phyloP scores from a whole-genome alignment of 2,797 vertebrate species.

The Darevskia nairensis region DNA sequence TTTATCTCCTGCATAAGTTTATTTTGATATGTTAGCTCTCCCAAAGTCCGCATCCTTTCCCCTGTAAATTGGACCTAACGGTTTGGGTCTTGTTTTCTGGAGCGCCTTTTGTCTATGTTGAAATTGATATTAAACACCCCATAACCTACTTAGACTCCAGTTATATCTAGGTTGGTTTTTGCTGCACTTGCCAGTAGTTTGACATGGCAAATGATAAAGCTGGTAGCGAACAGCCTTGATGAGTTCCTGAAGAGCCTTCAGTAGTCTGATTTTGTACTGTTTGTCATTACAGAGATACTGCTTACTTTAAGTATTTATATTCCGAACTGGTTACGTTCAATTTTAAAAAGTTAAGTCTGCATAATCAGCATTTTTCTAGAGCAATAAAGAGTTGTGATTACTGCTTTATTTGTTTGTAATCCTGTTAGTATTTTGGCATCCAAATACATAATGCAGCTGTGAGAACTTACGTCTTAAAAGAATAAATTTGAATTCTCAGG shows the following conservation, averaged over 20 bases:
- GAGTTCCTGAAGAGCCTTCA: background rate
- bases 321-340: background rate
- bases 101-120: no score
- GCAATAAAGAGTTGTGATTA: background rate
- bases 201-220: background rate
- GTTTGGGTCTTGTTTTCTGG: no score
- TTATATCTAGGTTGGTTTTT: background rate
- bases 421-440: background rate
- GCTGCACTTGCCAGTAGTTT: background rate
- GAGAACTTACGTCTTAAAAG: no score
- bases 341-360: background rate
- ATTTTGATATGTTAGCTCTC: no score
- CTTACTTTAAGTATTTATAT: background rate
- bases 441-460: background rate
- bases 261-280: background rate
- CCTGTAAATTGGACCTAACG: no score
- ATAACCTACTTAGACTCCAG: background rate
- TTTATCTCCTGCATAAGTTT: no score
- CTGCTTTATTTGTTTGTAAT: background rate
- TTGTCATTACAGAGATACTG: background rate
- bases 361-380: background rate
- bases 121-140: no score
- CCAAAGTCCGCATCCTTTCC: no score
- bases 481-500: background rate
- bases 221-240: background rate